Base-by-base conservation (phyloP, 2,888 invertebrate genomes). In the Caenorhabditis plicata region DNA sequence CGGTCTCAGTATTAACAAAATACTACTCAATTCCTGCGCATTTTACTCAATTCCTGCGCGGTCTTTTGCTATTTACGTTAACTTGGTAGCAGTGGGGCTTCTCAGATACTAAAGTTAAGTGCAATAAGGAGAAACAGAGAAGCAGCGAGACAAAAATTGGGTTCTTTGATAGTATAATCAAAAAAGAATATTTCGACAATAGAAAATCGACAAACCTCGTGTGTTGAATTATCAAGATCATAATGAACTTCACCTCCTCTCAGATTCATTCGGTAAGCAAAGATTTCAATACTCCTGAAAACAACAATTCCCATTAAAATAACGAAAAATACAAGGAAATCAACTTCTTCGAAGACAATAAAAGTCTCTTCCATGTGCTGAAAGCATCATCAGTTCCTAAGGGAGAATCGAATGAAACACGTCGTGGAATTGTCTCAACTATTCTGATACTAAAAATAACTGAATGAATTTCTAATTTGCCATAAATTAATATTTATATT, bases 211-310 rank as follows among this genome's bases (percentile, higher is more conserved):
- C n/a, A n/a, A 13, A 41, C 41, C 42, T 61, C 54, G 15, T 43
- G 39, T 15, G 61, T 61, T 27, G 61, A 54, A 23, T 61, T 61
- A 22, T 61, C 61, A 15, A 50, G 45, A 19, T 61, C 61, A 31
- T 54, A 54, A 13, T 40, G 40, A 19, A 61, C 22, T 23, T 61
- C 61, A 22, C 23, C 41, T n/a, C 54, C 61, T 7, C 61, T 50
- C 0, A 61, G 41, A 36, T 61, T 61, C 61, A 61, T 61, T 9
- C 55, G 54, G 39, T 47, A 61, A 3, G 61, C 54, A 23, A 61
- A 55, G 5, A 61, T 51, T 27, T 54, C 47, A 13, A 61, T 61
- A 11, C 51, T 51, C 3, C 58, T 58, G 48, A 47, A 50, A 51
- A 8, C 7, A 11, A 17, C 11, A 4, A 27, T 43, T 19, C n/a